Conservation (phyloP, 2,113 vertebrate species). For the Fulmarus glacialis region DNA sequence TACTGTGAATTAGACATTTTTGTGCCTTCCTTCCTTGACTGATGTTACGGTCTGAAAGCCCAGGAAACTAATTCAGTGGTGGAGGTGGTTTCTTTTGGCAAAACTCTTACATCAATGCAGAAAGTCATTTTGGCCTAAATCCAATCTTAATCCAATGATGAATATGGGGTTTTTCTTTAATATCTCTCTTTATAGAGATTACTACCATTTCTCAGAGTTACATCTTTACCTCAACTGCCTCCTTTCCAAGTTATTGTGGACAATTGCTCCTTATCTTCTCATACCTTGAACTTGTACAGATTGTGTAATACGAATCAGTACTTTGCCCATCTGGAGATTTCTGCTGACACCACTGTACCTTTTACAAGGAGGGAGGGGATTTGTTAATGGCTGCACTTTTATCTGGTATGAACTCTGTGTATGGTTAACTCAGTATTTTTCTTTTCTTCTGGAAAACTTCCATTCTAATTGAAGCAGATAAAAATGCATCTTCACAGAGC, state of each 20-base stretch:
- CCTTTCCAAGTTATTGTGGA: neutral
- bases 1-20: neutral
- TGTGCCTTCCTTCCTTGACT: neutral
- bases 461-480: neutral
- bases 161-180: neutral
- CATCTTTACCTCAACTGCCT: neutral
- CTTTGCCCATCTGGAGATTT: neutral
- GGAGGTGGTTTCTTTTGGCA: neutral
- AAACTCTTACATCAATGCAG: neutral
- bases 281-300: neutral
- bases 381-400: neutral
- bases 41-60: neutral
- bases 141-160: neutral
- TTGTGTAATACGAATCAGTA: neutral
- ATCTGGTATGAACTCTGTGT: neutral
- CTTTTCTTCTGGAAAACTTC: neutral
- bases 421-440: neutral
- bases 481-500: neutral
- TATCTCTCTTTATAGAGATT: neutral
- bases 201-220: neutral
- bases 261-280: neutral
- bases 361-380: neutral
- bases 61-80: neutral
- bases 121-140: neutral
- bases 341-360: neutral